Conservation (phyloP, 1,140 invertebrate genomes). For the Papilio glaucus region DNA sequence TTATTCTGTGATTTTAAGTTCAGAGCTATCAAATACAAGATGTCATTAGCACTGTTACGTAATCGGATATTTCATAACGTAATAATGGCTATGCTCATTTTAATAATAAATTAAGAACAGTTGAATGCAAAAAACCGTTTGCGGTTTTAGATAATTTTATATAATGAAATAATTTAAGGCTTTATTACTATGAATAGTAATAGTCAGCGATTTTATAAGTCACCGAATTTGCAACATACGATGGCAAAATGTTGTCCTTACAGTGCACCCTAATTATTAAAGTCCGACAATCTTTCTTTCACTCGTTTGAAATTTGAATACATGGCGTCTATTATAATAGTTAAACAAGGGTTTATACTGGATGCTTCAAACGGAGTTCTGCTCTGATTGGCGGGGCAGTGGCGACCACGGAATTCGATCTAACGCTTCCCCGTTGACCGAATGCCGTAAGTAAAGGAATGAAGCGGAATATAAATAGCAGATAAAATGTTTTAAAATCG, state of each 20-base stretch:
- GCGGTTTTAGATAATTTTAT: background rate
- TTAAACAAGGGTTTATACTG: slow-evolving; percentile 1
- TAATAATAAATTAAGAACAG: background rate
- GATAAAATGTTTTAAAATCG: background rate
- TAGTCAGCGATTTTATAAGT: too few species aligned
- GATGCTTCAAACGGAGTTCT: background rate
- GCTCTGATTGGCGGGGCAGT: background rate
- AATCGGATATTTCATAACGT: background rate
- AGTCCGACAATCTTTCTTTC: too few species aligned
- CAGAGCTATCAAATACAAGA: background rate
- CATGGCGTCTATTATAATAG: too few species aligned
- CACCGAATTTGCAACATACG: too few species aligned
- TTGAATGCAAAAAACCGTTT: background rate
- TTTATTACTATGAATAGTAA: too few species aligned
- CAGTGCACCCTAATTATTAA: too few species aligned
- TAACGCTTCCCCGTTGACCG: background rate
- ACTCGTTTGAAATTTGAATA: too few species aligned
- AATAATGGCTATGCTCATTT: background rate
- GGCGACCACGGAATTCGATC: background rate
- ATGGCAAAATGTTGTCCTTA: too few species aligned
- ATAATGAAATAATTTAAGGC: background rate
- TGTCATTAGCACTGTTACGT: slow-evolving; percentile 1
- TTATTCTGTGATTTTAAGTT: background rate
- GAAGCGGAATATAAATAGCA: background rate
- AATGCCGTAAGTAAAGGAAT: background rate